Evolutionary conservation across 1,140 invertebrate species (phyloP).

Genomic region (Formica exsecta): DNA sequence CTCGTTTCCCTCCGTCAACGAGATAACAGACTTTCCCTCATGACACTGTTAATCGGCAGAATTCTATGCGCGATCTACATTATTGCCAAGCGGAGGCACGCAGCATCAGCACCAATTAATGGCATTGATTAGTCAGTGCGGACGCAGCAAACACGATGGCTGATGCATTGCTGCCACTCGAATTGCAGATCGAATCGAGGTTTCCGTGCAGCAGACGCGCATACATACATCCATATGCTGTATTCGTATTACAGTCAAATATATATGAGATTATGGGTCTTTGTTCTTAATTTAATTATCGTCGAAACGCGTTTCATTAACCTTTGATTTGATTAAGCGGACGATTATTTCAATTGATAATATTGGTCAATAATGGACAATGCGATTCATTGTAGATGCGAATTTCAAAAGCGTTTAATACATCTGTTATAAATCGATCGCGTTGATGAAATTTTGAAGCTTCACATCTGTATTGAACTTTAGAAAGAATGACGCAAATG

Average conservation of each 20-base stretch:
- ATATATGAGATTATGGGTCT: neutral
- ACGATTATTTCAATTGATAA: constrained; percentile 10
- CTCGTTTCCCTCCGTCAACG: neutral
- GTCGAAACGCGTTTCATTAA: constrained; percentile 28
- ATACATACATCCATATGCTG: neutral
- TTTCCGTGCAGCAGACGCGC: neutral
- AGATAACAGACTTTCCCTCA: neutral
- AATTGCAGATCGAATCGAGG: constrained; percentile 43
- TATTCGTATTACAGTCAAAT: neutral
- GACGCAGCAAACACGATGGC: constrained; percentile 34
- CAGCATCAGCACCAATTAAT: constrained; percentile 40
- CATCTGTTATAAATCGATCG: neutral
- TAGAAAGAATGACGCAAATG: no score
- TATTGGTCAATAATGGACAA: neutral
- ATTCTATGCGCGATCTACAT: constrained; percentile 19
- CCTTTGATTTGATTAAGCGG: neutral
- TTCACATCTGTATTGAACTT: neutral
- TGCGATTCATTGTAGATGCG: neutral
- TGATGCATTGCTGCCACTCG: constrained; percentile 25
- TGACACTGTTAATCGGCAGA: constrained; percentile 42
- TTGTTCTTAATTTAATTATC: constrained; percentile 28
- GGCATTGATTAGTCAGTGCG: constrained; percentile 37
- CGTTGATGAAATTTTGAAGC: neutral
- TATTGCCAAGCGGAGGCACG: neutral
- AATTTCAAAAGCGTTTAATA: neutral